Base-by-base conservation (phyloP, 2,888 invertebrate species). In the Drosophila flavopinicola region DNA sequence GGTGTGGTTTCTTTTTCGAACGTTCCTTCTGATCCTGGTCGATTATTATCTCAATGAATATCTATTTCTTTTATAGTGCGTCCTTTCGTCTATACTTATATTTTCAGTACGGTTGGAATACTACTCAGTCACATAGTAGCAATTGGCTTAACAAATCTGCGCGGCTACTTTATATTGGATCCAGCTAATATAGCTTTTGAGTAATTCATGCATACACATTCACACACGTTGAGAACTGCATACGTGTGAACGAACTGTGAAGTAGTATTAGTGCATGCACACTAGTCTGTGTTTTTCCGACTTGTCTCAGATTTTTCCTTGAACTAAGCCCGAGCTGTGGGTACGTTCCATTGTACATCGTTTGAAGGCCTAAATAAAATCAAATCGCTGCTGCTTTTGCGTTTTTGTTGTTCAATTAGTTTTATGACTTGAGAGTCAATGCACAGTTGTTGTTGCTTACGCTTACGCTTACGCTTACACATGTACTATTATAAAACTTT, bases 321-420 rank as follows among this genome's bases (percentile, higher is more conserved):
- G 15, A 58, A 52, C 30, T 44, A 20, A 37, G 52, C 20, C 41
- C 17, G 38, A 11, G 48, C 59, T 51, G 33, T 35, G 48, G 17
- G 39, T 66, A 33, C 47, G 52, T 45, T 72, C 77, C 57, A 69
- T 85, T 82, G 75, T 85, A 58, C 57, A 82, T 72, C 85, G 60
- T 85, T 85, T 75, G 70, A 82, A 75, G 61, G 71, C 63, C 72
- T 53, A 63, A 69, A 65, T 56, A 66, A 70, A 64, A 66, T 75
- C 64, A 64, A 75, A 70, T 64, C 23, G 15, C 33, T 42, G 54
- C 45, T 48, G 51, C 24, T 53, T 48, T 30, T 66, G 32, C 41
- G 45, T 65, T 61, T 57, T 77, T 84, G 65, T 78, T 80, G 65
- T 74, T 85, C 75, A 85, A 85, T 85, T 75, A 71, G 52, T 66